Percentiles rank a stretch among this genome's conserved stretches.
These are phyloP conservation scores for Chironex yamaguchii DNA, from an alignment of 30 jellyfish, hydroid and myxozoan species.

Conservation along the genomic window DNA sequence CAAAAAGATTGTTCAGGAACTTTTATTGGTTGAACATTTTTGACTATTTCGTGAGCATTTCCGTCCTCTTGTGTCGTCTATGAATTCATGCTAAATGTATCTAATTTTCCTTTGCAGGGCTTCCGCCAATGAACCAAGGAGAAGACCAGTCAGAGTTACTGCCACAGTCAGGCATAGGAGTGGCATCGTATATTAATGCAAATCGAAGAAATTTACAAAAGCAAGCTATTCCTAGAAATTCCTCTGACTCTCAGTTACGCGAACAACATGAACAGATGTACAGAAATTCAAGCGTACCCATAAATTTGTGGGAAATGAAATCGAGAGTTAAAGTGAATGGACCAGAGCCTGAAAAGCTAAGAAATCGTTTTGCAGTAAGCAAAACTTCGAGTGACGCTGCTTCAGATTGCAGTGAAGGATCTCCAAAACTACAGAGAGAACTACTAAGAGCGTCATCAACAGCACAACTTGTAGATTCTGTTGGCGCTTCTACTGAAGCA, in stretches of 20 bases:
- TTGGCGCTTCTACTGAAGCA: background rate
- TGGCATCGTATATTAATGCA: slow-evolving; percentile 71
- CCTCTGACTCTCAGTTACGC: slow-evolving; percentile 59
- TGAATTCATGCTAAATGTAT: too few relatives aligned
- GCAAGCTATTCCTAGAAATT: slow-evolving; percentile 9
- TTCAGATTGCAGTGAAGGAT: background rate
- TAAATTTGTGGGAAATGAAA: background rate
- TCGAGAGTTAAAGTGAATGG: background rate
- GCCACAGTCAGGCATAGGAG: slow-evolving; percentile 75
- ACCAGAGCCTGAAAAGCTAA: background rate
- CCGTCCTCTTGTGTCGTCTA: too few relatives aligned
- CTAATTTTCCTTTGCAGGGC: too few relatives aligned
- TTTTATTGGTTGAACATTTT: too few relatives aligned
- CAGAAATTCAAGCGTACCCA: background rate
- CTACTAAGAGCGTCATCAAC: background rate
- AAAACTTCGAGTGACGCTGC: background rate
- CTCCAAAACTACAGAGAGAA: background rate
- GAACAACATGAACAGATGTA: slow-evolving; percentile 3
- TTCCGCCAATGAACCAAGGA: too few relatives aligned
- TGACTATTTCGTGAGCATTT: too few relatives aligned
- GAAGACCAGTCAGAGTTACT: too few relatives aligned
- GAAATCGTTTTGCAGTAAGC: background rate
- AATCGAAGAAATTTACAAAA: background rate
- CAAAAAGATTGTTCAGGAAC: too few relatives aligned
- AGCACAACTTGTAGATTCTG: background rate